phyloP scores from a whole-genome alignment of 2,888 invertebrate genomes.

The Ormia ochracea region DNA sequence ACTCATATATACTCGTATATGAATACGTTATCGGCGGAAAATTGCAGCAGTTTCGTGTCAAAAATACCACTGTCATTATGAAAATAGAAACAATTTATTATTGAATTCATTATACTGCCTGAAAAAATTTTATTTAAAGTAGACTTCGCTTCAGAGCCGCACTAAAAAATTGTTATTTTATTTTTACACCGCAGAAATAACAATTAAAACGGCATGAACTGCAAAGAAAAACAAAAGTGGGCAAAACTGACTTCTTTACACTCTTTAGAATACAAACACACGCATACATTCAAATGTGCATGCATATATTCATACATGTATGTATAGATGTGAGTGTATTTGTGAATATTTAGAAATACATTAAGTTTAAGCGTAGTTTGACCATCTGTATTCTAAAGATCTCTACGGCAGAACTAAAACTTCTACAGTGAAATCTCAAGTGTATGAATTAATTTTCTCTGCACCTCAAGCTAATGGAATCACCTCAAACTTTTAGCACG shows the following conservation, averaged over 20 bases:
- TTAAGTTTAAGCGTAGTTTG: too few species aligned
- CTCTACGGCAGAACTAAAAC: too few species aligned
- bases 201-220: neutral
- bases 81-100: slow-evolving; percentile 31
- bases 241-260: neutral
- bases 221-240: neutral
- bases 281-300: too few species aligned
- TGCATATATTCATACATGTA: too few species aligned
- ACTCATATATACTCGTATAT: too few species aligned
- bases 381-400: too few species aligned
- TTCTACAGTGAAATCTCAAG: too few species aligned
- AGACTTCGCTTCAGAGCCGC: slow-evolving; percentile 24
- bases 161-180: slow-evolving; percentile 37
- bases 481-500: too few species aligned
- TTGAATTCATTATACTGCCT: slow-evolving; percentile 1
- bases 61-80: slow-evolving; percentile 26
- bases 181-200: slow-evolving; percentile 11
- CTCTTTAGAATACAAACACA: neutral
- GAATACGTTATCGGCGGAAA: neutral
- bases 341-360: too few species aligned
- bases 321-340: too few species aligned
- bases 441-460: too few species aligned
- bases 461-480: too few species aligned
- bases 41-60: slow-evolving; percentile 7
- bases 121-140: slow-evolving; percentile 23